Evolutionary conservation across 2,888 invertebrate species (phyloP), one percentile per base, ranked within the genome.

Genomic region (Eutolmus rufibarbis): DNA sequence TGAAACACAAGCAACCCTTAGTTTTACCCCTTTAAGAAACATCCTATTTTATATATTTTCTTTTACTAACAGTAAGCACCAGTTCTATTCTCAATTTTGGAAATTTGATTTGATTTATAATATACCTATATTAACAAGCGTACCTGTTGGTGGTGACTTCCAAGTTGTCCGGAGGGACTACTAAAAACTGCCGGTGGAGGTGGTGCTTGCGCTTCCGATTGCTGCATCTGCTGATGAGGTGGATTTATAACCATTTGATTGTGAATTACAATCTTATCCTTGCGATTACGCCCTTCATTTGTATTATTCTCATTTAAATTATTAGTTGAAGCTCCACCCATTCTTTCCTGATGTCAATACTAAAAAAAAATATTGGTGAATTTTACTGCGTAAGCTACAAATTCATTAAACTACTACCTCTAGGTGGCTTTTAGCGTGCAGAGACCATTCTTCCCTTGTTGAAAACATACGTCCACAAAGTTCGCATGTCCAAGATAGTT

Each of bases 391-490:
- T 40, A 40, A 40, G 40, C 9, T 37, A 88, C 28, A 74, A 86
- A 74, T 34, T 14, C 14, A 76, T 28, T 23, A 1, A 5, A 8
- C 40, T 90, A 8, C 40, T 90, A 93, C 95, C 77, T 95, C 95
- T 89, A 95, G 92, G 91, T 95, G 95, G 88, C 95, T 95, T 93
- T 96, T 95, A 87, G 96, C 96, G 91, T 96, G 96, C 37, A 95
- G 94, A 88, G 94, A 95, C 96, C 96, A 96, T 91, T 96, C 96
- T 90, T 96, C 96, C 89, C 96, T 93, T 31, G 95, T 95, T 7
- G 95, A 95, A 91, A 96, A 94, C 91, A 95, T 94, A 89, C 96
- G 93, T 0, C 96, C 96, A 89, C 96, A 96, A 43, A 96, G 93
- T 91, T 96, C 96, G 90, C 96, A 96, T 1, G 95, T 95, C 96